Evolutionary conservation across 2,888 invertebrate species (phyloP).

Genomic region (Melitaea athalia): DNA sequence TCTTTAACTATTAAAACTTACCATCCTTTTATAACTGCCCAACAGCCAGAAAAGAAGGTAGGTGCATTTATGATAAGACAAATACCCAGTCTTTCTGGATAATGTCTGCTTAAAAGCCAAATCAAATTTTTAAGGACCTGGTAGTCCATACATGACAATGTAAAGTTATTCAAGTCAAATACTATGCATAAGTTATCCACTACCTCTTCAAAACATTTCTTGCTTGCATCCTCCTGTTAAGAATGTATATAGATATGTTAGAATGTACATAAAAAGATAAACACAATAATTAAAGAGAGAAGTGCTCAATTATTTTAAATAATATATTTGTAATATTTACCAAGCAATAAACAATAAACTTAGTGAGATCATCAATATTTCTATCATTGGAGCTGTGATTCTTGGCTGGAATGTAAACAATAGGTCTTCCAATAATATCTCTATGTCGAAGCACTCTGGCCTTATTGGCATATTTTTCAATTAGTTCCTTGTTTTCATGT

Average conservation of each 20-base stretch:
- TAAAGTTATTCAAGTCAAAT: constrained; percentile 89
- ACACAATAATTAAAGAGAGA: too few relatives aligned
- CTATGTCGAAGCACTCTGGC: constrained; percentile 87
- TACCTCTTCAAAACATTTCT: constrained; percentile 90
- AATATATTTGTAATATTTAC: constrained; percentile 65
- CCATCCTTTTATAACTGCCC: constrained; percentile 90
- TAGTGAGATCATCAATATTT: constrained; percentile 89
- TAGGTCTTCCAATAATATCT: constrained; percentile 88
- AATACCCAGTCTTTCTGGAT: constrained; percentile 89
- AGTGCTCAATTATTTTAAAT: not conserved
- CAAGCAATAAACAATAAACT: constrained; percentile 89
- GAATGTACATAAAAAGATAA: too few relatives aligned
- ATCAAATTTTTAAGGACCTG: constrained; percentile 90
- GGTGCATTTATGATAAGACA: constrained; percentile 90
- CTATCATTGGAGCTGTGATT: constrained; percentile 88
- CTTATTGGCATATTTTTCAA: constrained; percentile 84
- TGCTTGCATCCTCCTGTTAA: constrained; percentile 87
- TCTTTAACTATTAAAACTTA: constrained; percentile 52
- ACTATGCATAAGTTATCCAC: constrained; percentile 90
- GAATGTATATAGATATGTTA: not conserved
- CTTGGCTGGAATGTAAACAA: constrained; percentile 89
- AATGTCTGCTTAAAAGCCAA: constrained; percentile 89
- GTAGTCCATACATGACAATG: constrained; percentile 90
- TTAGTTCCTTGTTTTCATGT: constrained; percentile 75
- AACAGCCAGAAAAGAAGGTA: constrained; percentile 88